Evolutionary conservation across 2,113 vertebrate genomes (phyloP), one percentile per base, ranked within the genome.

Genomic region (Lepisosteus oculatus): DNA sequence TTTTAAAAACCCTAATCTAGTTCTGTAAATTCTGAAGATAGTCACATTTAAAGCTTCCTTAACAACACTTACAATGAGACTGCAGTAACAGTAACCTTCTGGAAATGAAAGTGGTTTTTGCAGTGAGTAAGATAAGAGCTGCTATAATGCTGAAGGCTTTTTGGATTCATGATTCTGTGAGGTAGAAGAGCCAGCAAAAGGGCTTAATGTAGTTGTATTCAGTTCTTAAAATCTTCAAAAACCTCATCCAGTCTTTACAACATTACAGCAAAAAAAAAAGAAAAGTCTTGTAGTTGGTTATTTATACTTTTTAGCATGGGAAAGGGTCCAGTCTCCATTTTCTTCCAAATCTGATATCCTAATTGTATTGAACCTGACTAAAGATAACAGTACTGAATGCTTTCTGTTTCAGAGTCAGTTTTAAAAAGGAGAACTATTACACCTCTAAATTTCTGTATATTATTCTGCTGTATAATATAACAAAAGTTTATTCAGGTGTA

Each of bases 301-400:
- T 69, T 69, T 14, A 8, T 15, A 43, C 59, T 57, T 11, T 43
- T 59, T 42, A 12, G 15, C 5, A 54, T 17, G 15, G 45, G 45
- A 54, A 44, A 12, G 2, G n/a, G 17, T 68, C 67, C 29, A 13
- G 6, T n/a, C 13, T 3, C 8, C 61, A 12, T 42, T 43, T 43
- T 43, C 13, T 69, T 43, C 7, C 43, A 45, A n/a, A 43, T 69
- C 55, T 59, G 68, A 15, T 67, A 51, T 67, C 44, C 44, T 67
- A 67, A 67, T 67, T 67, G 29, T 67, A 29, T 29, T 29, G 29
- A 29, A 17, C 61, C 17, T 63, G 61, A 29, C 43, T 3, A 45
- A 67, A 63, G 17, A 63, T 14, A 29, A 29, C 54, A 51, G 65
- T 47, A 43, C 65, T 67, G 4, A 51, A 8, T 51, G 65, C 9